Evolutionary conservation across 1,140 invertebrate species (phyloP).

Genomic region (Macrobrachium rosenbergii): DNA sequence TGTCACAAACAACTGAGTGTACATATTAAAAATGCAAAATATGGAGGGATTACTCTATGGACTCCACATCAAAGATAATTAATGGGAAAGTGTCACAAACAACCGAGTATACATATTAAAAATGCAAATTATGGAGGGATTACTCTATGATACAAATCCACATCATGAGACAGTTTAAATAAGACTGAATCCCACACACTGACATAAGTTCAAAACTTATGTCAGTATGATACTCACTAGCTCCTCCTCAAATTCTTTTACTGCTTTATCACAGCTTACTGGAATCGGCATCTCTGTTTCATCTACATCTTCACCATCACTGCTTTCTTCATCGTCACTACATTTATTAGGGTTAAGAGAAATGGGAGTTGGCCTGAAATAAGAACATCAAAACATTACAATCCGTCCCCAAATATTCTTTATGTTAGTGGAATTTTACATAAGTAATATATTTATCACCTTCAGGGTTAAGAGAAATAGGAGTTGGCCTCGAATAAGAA

Average conservation of each 20-base stretch:
- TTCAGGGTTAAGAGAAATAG: constrained; percentile 19
- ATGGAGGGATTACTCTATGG: too few species aligned
- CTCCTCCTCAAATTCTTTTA: constrained; percentile 50
- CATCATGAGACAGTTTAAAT: neutral
- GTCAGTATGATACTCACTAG: constrained; percentile 22
- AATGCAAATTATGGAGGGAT: too few species aligned
- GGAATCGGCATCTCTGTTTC: constrained; percentile 30
- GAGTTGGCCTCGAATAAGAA: neutral
- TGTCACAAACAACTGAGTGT: too few species aligned
- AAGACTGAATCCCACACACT: neutral
- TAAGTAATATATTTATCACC: too few species aligned
- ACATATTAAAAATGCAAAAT: too few species aligned
- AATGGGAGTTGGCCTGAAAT: constrained; percentile 17
- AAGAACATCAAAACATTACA: neutral
- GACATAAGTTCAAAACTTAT: neutral
- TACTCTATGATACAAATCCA: neutral
- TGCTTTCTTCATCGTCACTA: constrained; percentile 24
- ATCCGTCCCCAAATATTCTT: too few species aligned
- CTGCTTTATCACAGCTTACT: constrained; percentile 37
- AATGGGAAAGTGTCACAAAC: too few species aligned
- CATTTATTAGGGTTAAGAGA: constrained; percentile 14
- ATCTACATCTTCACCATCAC: constrained; percentile 35
- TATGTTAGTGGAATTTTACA: neutral
- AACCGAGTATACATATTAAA: too few species aligned
- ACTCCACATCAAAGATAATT: too few species aligned